These are phyloP conservation scores for Amblyraja radiata DNA, from an alignment of 2,797 vertebrate species.

Conservation along the genomic window DNA sequence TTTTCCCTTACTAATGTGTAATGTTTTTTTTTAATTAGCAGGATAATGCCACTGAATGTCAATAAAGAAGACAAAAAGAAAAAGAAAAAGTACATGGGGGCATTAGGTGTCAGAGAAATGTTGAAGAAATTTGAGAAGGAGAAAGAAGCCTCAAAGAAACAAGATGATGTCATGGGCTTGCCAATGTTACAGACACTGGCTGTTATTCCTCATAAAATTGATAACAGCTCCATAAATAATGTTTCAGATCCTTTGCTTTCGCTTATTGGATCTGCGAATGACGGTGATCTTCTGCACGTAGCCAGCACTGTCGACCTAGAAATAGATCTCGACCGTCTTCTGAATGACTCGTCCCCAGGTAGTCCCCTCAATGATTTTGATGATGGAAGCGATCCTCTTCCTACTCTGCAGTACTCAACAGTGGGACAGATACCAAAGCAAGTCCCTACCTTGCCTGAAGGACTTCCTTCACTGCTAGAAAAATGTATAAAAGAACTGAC, in stretches of 20 bases:
- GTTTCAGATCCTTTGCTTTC: slow-evolving; percentile 71
- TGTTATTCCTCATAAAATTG: slow-evolving; percentile 50
- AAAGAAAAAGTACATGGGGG: slow-evolving; percentile 60
- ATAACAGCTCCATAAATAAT: slow-evolving; percentile 41
- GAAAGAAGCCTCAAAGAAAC: slow-evolving; percentile 68
- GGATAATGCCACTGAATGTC: slow-evolving; percentile 65
- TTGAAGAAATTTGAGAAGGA: slow-evolving; percentile 82
- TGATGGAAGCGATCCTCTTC: slow-evolving; percentile 53
- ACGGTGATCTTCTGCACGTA: slow-evolving; percentile 75
- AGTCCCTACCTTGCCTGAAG: slow-evolving; percentile 57
- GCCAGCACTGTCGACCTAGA: slow-evolving; percentile 72
- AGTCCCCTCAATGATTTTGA: slow-evolving; percentile 57
- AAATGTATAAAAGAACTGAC: slow-evolving; percentile 66
- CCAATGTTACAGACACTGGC: slow-evolving; percentile 44
- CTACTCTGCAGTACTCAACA: slow-evolving; percentile 37
- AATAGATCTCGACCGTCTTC: slow-evolving; percentile 71
- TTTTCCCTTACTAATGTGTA: background rate
- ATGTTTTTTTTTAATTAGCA: slow-evolving; percentile 40
- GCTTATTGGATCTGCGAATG: slow-evolving; percentile 68
- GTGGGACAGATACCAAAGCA: slow-evolving; percentile 57
- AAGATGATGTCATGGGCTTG: slow-evolving; percentile 53
- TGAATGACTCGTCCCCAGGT: slow-evolving; percentile 63
- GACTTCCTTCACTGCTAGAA: slow-evolving; percentile 60
- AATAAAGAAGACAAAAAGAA: slow-evolving; percentile 70
- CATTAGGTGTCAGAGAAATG: slow-evolving; percentile 78